Evolutionary conservation across 2,888 invertebrate species (phyloP).

Genomic region (Leptodirus hochenwartii): DNA sequence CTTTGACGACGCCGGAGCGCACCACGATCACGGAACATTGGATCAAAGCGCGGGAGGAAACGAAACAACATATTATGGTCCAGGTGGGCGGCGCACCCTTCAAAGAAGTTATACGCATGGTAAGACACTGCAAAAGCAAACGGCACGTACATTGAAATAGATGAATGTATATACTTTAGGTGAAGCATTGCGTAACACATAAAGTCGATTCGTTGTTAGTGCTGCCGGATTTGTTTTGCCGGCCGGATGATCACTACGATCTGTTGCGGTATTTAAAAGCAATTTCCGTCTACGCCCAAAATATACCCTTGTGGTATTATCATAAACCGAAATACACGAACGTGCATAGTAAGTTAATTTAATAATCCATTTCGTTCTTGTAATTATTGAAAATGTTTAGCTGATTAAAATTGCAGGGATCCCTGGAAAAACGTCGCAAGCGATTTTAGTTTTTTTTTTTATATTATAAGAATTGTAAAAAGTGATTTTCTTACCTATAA

Average conservation of each 20-base stretch:
- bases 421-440: too few relatives aligned
- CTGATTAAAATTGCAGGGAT: too few relatives aligned
- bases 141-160: conserved; percentile 1
- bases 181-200: conserved; percentile 39
- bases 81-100: conserved; percentile 19
- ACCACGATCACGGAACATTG: conserved; percentile 16
- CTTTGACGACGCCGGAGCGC: conserved; percentile 16
- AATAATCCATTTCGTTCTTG: not conserved
- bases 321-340: conserved; percentile 53
- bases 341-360: conserved; percentile 40
- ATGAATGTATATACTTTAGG: conserved; percentile 26
- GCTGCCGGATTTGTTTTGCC: conserved; percentile 57
- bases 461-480: too few relatives aligned
- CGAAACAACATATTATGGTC: conserved; percentile 17
- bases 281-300: conserved; percentile 48
- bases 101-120: conserved; percentile 18
- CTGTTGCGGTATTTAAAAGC: conserved; percentile 43
- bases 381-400: too few relatives aligned
- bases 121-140: conserved; percentile 9
- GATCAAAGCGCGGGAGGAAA: conserved; percentile 15
- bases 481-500: too few relatives aligned
- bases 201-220: conserved; percentile 47
- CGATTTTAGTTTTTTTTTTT: too few relatives aligned
- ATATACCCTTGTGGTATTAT: conserved; percentile 58
- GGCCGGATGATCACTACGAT: conserved; percentile 36